Evolutionary conservation across 2,888 invertebrate genomes (phyloP).

Genomic region (Cheilosia grossa): DNA sequence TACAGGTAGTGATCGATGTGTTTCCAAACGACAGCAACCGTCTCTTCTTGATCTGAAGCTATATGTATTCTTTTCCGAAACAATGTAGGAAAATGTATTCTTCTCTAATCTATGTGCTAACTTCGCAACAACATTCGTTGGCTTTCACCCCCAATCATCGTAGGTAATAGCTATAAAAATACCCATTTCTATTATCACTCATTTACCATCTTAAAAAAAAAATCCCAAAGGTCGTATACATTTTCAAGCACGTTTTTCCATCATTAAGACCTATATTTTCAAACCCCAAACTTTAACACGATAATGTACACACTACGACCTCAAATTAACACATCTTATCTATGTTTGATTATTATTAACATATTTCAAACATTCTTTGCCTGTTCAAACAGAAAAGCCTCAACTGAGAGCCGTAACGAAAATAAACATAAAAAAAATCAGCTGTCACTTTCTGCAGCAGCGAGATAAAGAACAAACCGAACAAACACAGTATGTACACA

Average conservation of each 20-base stretch:
- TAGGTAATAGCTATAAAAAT: no score
- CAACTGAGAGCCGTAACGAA: constrained; percentile 44
- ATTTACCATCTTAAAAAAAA: background rate
- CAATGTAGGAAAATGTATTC: no score
- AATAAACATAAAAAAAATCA: constrained; percentile 62
- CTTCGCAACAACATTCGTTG: no score
- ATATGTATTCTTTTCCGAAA: no score
- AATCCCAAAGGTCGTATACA: background rate
- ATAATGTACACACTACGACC: constrained; percentile 10
- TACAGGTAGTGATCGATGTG: no score
- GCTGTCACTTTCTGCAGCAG: constrained; percentile 67
- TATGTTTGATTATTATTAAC: constrained; percentile 46
- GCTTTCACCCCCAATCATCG: no score
- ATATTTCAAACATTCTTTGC: constrained; percentile 62
- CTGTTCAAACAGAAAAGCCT: constrained; percentile 51
- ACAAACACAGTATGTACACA: constrained; percentile 18
- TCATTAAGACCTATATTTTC: background rate
- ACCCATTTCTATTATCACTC: no score
- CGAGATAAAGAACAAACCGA: constrained; percentile 13
- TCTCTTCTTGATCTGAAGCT: no score
- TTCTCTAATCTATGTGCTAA: no score
- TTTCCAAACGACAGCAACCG: no score
- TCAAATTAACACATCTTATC: constrained; percentile 61
- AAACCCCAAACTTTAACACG: background rate
- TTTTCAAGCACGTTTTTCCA: constrained; percentile 4